phyloP scores from a whole-genome alignment of 2,113 vertebrate species.

The Arvicanthis niloticus region DNA sequence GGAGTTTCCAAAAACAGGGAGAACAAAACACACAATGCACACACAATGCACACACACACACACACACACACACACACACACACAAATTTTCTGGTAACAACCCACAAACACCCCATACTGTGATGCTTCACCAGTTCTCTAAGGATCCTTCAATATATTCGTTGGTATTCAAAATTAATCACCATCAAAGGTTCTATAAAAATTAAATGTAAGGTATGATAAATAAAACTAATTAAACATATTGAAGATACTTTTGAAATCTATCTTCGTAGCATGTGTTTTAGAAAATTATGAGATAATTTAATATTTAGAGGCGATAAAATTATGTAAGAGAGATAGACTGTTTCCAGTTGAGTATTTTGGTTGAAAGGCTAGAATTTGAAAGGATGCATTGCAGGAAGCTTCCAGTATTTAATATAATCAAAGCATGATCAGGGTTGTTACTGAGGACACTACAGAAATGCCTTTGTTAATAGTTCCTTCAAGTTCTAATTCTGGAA shows the following conservation, averaged over 20 bases:
- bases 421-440: background rate
- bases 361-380: background rate
- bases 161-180: background rate
- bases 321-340: background rate
- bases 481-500: background rate
- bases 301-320: background rate
- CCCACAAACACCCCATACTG: background rate
- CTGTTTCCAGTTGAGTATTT: background rate
- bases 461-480: background rate
- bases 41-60: background rate
- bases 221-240: background rate
- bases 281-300: background rate
- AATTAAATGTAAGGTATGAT: constrained; percentile 33
- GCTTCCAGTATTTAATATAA: background rate
- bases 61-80: background rate
- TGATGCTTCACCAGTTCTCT: background rate
- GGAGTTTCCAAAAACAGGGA: background rate
- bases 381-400: background rate
- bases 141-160: background rate
- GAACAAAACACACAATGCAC: background rate
- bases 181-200: background rate
- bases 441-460: background rate
- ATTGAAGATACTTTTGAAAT: background rate
- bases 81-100: background rate
- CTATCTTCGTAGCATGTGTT: background rate